Percentiles rank a stretch among this genome's conserved stretches.
phyloP scores from a whole-genome alignment of 2,113 vertebrate species.

The Mustela nigripes region DNA sequence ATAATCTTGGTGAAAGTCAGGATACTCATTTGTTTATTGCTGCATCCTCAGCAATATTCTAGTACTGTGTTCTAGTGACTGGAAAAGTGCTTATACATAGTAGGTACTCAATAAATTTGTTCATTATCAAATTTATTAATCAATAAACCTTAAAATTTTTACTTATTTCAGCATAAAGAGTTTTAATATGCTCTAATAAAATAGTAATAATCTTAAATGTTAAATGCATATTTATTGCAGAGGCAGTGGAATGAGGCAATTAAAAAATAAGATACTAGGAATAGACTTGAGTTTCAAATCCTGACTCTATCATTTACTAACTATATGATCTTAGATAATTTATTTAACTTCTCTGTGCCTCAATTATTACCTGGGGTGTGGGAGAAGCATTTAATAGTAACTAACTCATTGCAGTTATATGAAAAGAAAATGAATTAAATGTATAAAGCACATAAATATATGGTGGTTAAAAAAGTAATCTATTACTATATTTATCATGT shows the following conservation, averaged over 20 bases:
- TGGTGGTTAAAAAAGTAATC: background rate
- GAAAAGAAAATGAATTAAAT: background rate
- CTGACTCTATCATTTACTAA: background rate
- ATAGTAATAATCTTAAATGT: background rate
- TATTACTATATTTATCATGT: background rate
- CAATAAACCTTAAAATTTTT: background rate
- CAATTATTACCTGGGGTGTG: background rate
- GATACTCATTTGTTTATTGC: background rate
- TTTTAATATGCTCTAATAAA: background rate
- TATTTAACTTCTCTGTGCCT: background rate
- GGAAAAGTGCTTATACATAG: background rate
- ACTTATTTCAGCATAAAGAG: background rate
- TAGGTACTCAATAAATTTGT: background rate
- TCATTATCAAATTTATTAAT: background rate
- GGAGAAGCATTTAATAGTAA: background rate
- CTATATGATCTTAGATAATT: background rate
- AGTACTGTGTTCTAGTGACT: background rate
- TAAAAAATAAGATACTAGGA: background rate
- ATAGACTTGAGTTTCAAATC: background rate
- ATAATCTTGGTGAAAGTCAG: background rate
- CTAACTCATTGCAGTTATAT: background rate
- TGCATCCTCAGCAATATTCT: background rate
- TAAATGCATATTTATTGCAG: background rate
- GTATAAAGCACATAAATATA: background rate
- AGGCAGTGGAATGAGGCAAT: background rate